Base-by-base conservation (phyloP, 2,797 vertebrate genomes). In the Acanthopagrus latus region DNA sequence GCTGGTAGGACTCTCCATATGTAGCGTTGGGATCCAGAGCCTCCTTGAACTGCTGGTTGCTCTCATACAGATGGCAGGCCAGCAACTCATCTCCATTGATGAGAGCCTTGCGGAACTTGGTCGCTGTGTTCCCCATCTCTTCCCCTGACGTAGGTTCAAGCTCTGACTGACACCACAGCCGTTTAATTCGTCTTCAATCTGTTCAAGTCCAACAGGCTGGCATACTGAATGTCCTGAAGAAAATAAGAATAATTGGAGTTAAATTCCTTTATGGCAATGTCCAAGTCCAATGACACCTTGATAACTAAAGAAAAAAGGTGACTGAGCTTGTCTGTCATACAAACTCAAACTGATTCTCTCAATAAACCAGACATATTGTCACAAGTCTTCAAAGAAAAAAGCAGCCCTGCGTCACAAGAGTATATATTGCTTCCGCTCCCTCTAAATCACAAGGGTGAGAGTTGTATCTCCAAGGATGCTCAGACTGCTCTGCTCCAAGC, bases 81-180 rank as follows among this genome's bases (percentile, higher is more conserved):
- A 99, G 92, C 86, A 96, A 88, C 95, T 99, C 98, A 80, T 99
- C 98, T 86, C 98, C 98, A 50, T 96, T 99, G 92, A 98, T 97
- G 86, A 99, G 96, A 76, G 98, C 97, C 95, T 99, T 99, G 62
- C 98, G 97, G 91, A 99, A 99, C 92, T 99, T 99, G 84, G 98
- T 99, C 14, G 97, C 97, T 63, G 97, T 97, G 94, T 99, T 99
- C 91, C 98, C 98, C 98, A 99, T 99, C 89, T 93, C 96, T 80
- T 91, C 68, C 46, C 57, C 70, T 82, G 48, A 80, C 7, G 78
- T 54, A 33, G 71, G 69, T 73, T 74, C 74, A 73, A 83, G 86
- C 72, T 78, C 81, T 58, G 83, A 85, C 78, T 60, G 91, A 88
- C 58, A 86, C 84, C 60, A 83, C 85, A 87, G 90, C 86, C 90